phyloP scores from a whole-genome alignment of 1,140 invertebrate genomes.

The Drosophila tristis region DNA sequence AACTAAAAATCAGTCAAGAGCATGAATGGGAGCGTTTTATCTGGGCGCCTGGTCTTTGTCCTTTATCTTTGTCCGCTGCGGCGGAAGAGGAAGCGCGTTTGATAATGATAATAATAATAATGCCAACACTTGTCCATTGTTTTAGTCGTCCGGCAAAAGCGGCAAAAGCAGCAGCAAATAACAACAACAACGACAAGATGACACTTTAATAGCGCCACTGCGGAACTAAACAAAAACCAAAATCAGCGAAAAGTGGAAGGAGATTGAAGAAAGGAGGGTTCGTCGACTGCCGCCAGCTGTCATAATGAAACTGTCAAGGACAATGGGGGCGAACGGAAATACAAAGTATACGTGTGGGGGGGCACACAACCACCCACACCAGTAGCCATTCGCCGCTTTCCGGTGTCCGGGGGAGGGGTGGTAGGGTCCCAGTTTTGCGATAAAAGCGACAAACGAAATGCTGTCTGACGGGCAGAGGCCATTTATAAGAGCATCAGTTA shows the following conservation, averaged over 20 bases:
- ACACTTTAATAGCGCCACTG: conserved; percentile 81
- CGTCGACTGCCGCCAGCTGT: conserved; percentile 61
- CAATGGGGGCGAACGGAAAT: conserved; percentile 73
- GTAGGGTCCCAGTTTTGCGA: conserved; percentile 36
- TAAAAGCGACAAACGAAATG: conserved; percentile 78
- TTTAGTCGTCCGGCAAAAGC: conserved; percentile 54
- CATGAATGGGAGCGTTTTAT: conserved; percentile 73
- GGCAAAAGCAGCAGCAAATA: conserved; percentile 13
- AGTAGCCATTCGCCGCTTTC: conserved; percentile 34
- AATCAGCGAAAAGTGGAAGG: conserved; percentile 61
- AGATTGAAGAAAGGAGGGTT: conserved; percentile 14
- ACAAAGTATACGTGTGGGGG: conserved; percentile 69
- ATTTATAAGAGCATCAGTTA: conserved; percentile 83
- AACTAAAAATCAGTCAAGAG: conserved; percentile 80
- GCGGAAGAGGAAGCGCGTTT: conserved; percentile 78
- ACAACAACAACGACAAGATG: conserved; percentile 55
- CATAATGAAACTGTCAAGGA: conserved; percentile 83
- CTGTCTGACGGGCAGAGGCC: conserved; percentile 66
- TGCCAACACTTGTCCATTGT: conserved; percentile 78
- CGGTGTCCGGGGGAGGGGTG: not conserved
- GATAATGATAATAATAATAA: conserved; percentile 70
- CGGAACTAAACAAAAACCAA: conserved; percentile 81
- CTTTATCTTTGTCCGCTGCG: conserved; percentile 52
- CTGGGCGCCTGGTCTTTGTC: conserved; percentile 58
- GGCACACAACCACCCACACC: conserved; percentile 11